Evolutionary conservation across 2,888 invertebrate species (phyloP), one percentile per base, ranked within the genome.

Genomic region (Camptogramma bilineatum): DNA sequence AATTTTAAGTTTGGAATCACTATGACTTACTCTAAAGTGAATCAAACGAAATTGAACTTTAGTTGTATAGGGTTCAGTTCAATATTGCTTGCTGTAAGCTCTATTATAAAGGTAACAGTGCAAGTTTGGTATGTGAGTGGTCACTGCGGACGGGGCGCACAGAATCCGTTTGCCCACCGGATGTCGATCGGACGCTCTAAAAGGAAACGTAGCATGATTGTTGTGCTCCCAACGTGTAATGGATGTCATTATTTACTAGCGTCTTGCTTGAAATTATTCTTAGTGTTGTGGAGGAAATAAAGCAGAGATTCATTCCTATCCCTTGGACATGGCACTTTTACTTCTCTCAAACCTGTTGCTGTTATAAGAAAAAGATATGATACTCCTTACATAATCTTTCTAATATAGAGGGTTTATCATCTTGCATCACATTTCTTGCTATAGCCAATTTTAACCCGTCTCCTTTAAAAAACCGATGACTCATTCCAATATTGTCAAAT

Each of bases 201-300:
- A 85, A 87, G 87, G 88, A 87, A 88, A 88, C 73, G 56, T 56
- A 48, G 79, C 84, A 82, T 84, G 87, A 88, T 87, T 84, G 85
- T 84, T 82, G 75, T 74, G 79, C 82, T 82, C 78, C 82, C 83
- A 82, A 84, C 81, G 76, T 78, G 82, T 86, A 88, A 87, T 87
- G 78, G 85, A 80, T 84, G 85, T 85, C 85, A 85, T 88, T 88
- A 88, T 87, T 86, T 84, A 74, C 64, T 69, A 16, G 54, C 61
- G 66, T 66, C 70, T 71, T 68, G 66, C 69, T 68, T 64, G 63
- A 61, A 71, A 72, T 71, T 70, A 66, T 73, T 69, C 62, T 65
- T 17, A 50, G 48, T 28, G 7, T 68, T 66, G 59, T 62, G 48
- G 66, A 66, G 63, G 65, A 56, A 66, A 69, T 71, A 62, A 21